Conservation (phyloP, 1,140 invertebrate species). For the Pantala flavescens region DNA sequence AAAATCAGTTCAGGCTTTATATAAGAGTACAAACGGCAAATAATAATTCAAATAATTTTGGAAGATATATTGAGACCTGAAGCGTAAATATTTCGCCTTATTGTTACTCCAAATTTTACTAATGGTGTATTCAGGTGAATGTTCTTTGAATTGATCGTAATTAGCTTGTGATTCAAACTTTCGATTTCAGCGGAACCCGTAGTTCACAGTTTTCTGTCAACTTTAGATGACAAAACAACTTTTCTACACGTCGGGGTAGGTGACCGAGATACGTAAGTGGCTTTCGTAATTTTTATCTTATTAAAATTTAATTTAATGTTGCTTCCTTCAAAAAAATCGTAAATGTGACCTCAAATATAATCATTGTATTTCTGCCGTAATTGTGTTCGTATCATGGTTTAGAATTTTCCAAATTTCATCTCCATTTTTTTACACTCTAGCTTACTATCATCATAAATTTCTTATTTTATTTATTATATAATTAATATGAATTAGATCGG, state of each 20-base stretch:
- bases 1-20: slow-evolving; percentile 20
- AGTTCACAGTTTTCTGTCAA: slow-evolving; percentile 31
- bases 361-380: no score
- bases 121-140: no score
- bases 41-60: not conserved
- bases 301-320: no score
- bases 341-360: no score
- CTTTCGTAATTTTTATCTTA: no score
- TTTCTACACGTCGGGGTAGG: slow-evolving; percentile 61
- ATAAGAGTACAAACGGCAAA: not conserved
- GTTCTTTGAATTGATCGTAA: not conserved
- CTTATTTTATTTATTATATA: no score
- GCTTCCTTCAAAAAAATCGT: no score
- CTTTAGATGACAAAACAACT: slow-evolving; percentile 41
- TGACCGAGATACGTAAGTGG: slow-evolving; percentile 49
- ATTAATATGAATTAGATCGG: no score
- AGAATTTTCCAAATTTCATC: no score
- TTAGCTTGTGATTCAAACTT: not conserved
- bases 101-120: not conserved
- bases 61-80: not conserved
- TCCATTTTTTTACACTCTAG: no score
- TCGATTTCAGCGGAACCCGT: slow-evolving; percentile 21
- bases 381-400: no score
- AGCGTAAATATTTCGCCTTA: not conserved
- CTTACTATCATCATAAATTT: no score